Evolutionary conservation across 2,797 vertebrate genomes (phyloP), one percentile per base, ranked within the genome.

Genomic region (Esox lucius): DNA sequence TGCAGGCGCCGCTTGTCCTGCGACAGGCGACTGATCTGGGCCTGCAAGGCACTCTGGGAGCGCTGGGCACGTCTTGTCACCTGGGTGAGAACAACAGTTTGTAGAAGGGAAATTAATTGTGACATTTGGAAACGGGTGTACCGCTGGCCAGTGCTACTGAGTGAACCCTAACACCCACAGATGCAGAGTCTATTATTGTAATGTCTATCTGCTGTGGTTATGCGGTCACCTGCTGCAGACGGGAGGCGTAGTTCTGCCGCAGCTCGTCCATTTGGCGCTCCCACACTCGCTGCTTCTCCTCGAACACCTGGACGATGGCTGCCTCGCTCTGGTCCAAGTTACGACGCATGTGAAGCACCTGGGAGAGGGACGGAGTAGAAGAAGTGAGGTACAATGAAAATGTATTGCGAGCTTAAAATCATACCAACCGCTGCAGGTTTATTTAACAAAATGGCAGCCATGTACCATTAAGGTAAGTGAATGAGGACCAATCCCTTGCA

Each of bases 211-310:
- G 28, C 12, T 94, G 0, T 95, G 96, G 85, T 95, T 95, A 85
- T 96, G 96, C 88, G 71, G 5, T 4, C n/a, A 72, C 95, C 89
- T 96, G 95, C 80, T 96, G 95, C 81, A 96, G 84, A 75, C 95
- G 95, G 19, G 94, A 94, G 7, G 95, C 95, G 0, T 95, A 96
- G 84, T 95, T 95, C 86, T 96, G 96, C 79, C 95, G 89, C 75
- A 96, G 78, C 71, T 96, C 95, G 5, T 96, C 94, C 92, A 96
- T 95, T 75, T 96, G 95, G 0, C 94, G 92, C 81, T 96, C 95
- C 95, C 95, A 96, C 6, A 95, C 94, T 62, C 95, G 94, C 86
- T 96, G 95, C 80, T 96, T 95, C 89, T 96, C 95, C 88, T 96
- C 95, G 0, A 96, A 94, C 73, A 96, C 95, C 85, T 96, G 95